Conservation (phyloP, 2,888 invertebrate genomes). For the Trichopoda pennipes region DNA sequence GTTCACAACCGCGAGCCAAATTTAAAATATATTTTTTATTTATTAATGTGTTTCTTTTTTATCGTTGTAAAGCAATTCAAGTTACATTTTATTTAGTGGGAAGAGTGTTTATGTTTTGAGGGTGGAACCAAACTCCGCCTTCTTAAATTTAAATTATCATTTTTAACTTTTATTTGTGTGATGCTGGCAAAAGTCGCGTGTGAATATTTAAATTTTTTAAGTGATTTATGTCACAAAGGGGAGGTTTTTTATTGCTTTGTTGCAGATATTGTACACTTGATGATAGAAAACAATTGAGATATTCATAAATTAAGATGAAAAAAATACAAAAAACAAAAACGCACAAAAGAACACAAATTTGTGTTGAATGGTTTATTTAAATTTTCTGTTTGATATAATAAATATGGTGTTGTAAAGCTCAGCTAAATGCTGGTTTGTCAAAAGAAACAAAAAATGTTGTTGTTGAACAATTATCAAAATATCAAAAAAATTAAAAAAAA, state of each 20-base stretch:
- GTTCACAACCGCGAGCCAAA: too few species aligned
- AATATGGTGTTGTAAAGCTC: constrained; percentile 59
- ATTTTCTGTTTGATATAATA: constrained; percentile 51
- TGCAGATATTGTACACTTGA: constrained; percentile 53
- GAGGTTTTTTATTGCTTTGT: constrained; percentile 43
- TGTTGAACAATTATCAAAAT: constrained; percentile 1
- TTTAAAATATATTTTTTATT: neutral
- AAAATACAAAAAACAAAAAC: too few species aligned
- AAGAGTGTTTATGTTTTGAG: constrained; percentile 43
- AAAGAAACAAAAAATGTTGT: constrained; percentile 6
- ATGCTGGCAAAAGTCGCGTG: constrained; percentile 66
- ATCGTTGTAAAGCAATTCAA: constrained; percentile 25
- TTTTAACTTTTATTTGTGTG: constrained; percentile 29
- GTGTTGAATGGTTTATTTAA: constrained; percentile 45
- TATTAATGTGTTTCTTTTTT: constrained; percentile 2
- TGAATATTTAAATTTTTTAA: constrained; percentile 66
- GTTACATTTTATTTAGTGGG: constrained; percentile 23
- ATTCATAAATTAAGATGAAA: constrained; percentile 38
- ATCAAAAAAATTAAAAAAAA: neutral
- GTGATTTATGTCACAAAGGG: constrained; percentile 66
- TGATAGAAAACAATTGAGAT: constrained; percentile 53
- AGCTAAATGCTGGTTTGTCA: constrained; percentile 47
- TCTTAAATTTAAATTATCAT: constrained; percentile 35
- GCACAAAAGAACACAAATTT: constrained; percentile 17
- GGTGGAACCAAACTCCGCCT: constrained; percentile 58